Evolutionary conservation across 2,888 invertebrate species (phyloP).

Genomic region (Mamestra brassicae): DNA sequence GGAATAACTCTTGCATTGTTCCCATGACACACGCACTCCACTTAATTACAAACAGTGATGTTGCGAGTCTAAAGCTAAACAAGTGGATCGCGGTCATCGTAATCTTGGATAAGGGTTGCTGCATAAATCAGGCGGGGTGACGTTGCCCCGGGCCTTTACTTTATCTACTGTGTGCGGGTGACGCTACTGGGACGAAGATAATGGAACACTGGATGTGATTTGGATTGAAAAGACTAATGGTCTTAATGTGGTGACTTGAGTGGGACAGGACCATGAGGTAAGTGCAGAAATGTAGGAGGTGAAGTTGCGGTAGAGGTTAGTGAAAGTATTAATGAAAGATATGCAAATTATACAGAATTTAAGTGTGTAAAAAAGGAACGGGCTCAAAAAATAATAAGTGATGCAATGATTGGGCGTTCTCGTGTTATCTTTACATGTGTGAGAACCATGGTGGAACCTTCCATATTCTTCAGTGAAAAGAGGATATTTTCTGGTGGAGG

Average conservation of each 20-base stretch:
- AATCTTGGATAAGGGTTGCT: conserved; percentile 90
- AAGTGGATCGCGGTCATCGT: conserved; percentile 90
- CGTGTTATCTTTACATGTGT: too few relatives aligned
- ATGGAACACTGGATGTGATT: conserved; percentile 68
- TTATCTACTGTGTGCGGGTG: conserved; percentile 90
- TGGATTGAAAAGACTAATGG: background rate
- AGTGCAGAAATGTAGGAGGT: too few relatives aligned
- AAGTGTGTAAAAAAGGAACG: too few relatives aligned
- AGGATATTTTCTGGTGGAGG: too few relatives aligned
- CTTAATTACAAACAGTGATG: conserved; percentile 72
- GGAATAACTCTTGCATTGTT: conserved; percentile 62
- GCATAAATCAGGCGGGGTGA: conserved; percentile 89
- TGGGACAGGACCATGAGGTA: background rate
- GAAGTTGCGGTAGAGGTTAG: too few relatives aligned
- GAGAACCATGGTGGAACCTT: too few relatives aligned
- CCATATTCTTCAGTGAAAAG: too few relatives aligned
- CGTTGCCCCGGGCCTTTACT: conserved; percentile 87
- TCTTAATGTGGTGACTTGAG: background rate
- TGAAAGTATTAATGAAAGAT: too few relatives aligned
- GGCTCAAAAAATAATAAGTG: too few relatives aligned
- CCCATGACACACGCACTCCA: conserved; percentile 66
- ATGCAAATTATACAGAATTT: too few relatives aligned
- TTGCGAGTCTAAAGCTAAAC: conserved; percentile 84
- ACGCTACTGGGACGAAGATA: conserved; percentile 74
- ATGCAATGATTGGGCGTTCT: too few relatives aligned